Percentiles rank a stretch among this genome's conserved stretches.
These are phyloP conservation scores for Gymnopithys bicolor DNA, from an alignment of 2,797 vertebrate genomes.

Conservation along the genomic window DNA sequence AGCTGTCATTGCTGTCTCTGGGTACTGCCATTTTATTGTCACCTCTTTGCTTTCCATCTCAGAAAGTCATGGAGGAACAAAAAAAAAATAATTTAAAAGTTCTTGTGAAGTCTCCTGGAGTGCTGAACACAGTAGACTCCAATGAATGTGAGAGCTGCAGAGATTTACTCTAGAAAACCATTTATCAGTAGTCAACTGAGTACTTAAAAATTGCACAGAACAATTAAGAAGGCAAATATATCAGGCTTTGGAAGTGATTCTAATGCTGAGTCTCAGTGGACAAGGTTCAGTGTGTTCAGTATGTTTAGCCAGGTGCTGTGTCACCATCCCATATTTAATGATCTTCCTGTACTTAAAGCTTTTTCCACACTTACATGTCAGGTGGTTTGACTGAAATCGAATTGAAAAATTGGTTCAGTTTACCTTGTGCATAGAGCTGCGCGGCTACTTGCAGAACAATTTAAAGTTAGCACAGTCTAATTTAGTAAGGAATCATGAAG, in stretches of 20 bases:
- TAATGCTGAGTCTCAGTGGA: neutral
- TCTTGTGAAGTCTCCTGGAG: slow-evolving; percentile 10
- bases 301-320: neutral
- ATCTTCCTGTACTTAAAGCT: slow-evolving; percentile 31
- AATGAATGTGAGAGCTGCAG: neutral
- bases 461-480: slow-evolving; percentile 64
- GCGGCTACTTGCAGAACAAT: slow-evolving; percentile 60
- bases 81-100: slow-evolving; percentile 20
- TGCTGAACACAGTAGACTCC: neutral
- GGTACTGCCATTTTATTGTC: slow-evolving; percentile 67
- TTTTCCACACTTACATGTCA: neutral
- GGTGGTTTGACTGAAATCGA: slow-evolving; percentile 22
- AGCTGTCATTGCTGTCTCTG: slow-evolving; percentile 70
- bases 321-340: neutral
- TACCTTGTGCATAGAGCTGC: neutral
- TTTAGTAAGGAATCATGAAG: slow-evolving; percentile 66
- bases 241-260: neutral
- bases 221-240: slow-evolving; percentile 24
- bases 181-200: neutral
- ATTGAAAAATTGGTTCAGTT: slow-evolving; percentile 32
- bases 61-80: slow-evolving; percentile 30
- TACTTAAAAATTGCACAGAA: neutral
- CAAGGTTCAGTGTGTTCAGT: neutral
- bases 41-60: slow-evolving; percentile 60
- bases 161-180: neutral